These are phyloP conservation scores for Calliopsis andreniformis DNA, from an alignment of 1,140 invertebrate genomes.

Conservation along the genomic window DNA sequence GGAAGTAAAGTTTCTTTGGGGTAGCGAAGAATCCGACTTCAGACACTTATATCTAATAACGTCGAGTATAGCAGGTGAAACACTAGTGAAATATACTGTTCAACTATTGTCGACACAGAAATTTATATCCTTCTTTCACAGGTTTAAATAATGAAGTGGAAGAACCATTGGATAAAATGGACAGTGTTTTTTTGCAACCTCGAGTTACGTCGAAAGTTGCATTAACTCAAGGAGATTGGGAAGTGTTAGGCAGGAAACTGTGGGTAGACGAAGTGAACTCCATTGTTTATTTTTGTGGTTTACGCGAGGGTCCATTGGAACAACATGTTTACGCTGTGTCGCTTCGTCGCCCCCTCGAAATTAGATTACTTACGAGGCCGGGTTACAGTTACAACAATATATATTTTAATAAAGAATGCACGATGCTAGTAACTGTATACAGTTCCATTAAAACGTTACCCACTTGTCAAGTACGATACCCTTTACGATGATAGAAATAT, in stretches of 20 bases:
- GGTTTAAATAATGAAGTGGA: constrained; percentile 81
- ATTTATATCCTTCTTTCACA: constrained; percentile 54
- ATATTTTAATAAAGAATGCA: constrained; percentile 93
- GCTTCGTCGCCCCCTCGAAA: constrained; percentile 84
- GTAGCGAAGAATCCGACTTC: constrained; percentile 95
- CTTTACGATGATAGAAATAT: background rate
- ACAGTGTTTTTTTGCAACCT: constrained; percentile 82
- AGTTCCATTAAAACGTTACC: constrained; percentile 93
- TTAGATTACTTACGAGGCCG: constrained; percentile 87
- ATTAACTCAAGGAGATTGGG: constrained; percentile 91
- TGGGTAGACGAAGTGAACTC: constrained; percentile 89
- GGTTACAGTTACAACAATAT: constrained; percentile 89
- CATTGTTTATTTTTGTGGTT: constrained; percentile 91
- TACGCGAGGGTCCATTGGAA: constrained; percentile 90
- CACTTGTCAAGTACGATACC: constrained; percentile 84
- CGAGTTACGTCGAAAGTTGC: constrained; percentile 85
- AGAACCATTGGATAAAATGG: constrained; percentile 80
- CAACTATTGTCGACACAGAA: too few species aligned
- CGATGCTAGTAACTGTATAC: constrained; percentile 92
- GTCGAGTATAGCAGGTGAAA: constrained; percentile 79
- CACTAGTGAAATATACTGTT: too few species aligned
- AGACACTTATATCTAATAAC: constrained; percentile 93
- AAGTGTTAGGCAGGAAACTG: constrained; percentile 88
- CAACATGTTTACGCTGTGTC: constrained; percentile 92
- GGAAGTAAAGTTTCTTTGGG: constrained; percentile 91